A percentile compares a stretch with the other conserved stretches of the same genome.
These are phyloP conservation scores for Aplysia californica DNA, from an alignment of 1,140 invertebrate genomes.

Conservation along the genomic window DNA sequence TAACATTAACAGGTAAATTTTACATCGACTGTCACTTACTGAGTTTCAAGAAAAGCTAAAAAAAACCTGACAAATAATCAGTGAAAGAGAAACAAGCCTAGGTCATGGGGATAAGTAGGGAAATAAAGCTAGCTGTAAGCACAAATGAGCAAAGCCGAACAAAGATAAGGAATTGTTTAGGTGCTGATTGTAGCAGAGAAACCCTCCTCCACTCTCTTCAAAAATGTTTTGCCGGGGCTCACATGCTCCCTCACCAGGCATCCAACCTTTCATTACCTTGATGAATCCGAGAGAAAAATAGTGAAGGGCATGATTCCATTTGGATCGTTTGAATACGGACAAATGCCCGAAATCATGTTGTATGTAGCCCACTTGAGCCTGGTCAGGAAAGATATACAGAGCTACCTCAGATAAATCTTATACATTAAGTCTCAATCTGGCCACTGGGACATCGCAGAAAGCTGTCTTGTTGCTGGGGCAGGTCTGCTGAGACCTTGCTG, in stretches of 20 bases:
- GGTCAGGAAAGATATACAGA: slow-evolving; percentile 22
- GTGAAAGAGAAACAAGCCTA: too few species aligned
- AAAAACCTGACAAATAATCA: too few species aligned
- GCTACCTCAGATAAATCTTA: background rate
- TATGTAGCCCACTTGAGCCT: slow-evolving; percentile 65
- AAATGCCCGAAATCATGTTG: slow-evolving; percentile 68
- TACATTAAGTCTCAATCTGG: background rate
- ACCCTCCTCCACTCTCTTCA: background rate
- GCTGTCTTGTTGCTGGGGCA: background rate
- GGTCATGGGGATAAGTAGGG: too few species aligned
- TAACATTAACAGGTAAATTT: too few species aligned
- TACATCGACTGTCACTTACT: too few species aligned
- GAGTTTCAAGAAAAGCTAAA: too few species aligned
- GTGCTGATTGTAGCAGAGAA: too few species aligned
- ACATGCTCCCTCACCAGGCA: background rate
- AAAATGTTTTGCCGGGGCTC: background rate
- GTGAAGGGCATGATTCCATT: slow-evolving; percentile 60
- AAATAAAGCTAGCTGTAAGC: too few species aligned
- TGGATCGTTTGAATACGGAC: slow-evolving; percentile 61
- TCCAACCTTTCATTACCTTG: slow-evolving; percentile 47
- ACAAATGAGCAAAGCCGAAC: too few species aligned
- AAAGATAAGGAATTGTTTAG: too few species aligned
- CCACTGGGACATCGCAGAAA: background rate
- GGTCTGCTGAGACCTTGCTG: background rate
- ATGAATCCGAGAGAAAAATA: slow-evolving; percentile 60